Evolutionary conservation across 2,113 vertebrate genomes (phyloP), one percentile per base, ranked within the genome.

Genomic region (Elephantulus edwardii): DNA sequence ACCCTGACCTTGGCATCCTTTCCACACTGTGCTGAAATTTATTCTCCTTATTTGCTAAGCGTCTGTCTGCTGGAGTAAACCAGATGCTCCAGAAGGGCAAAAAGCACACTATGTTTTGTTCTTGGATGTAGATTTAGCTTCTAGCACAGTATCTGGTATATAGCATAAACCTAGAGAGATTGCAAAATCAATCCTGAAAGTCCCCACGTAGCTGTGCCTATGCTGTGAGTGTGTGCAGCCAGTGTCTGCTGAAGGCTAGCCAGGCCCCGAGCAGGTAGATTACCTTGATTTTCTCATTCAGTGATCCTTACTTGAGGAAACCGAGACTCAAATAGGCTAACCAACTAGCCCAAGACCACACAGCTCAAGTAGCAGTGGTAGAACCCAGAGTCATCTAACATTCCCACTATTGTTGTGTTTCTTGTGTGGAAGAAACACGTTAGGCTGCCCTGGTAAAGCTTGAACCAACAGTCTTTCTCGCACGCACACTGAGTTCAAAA

Each of bases 281-380:
- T 50, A 33, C 10, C 22, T n/a, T 10, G 0, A 8, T 46, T 46
- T 40, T 44, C 46, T 79, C 35, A 8, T 13, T 48, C 26, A 52
- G 75, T n/a, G 38, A 19, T 44, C 13, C 0, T 8, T 7, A 26
- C 40, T 8, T n/a, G 26, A 33, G 13, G 42, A 82, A 60, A 83
- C 78, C 6, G n/a, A 86, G 68, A 30, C 56, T 78, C 54, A 20
- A n/a, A 77, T 22, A 58, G 28, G 35, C 17, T 68, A 1, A 30
- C 9, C 35, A 24, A 11, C 17, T 19, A 7, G 10, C n/a, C n/a
- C 5, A 3, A 44, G 40, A 17, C 13, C n/a, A 75, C 72, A 33
- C 3, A 42, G 48, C 1, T 2, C 1, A 22, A 46, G 38, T 0
- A 12, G 9, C 38, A 5, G 22, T 35, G 50, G 5, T 0, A 11